Percentiles rank a stretch among this genome's conserved stretches.
Evolutionary conservation across 2,113 vertebrate species (phyloP).

Genomic region (Catharus fuscescens): DNA sequence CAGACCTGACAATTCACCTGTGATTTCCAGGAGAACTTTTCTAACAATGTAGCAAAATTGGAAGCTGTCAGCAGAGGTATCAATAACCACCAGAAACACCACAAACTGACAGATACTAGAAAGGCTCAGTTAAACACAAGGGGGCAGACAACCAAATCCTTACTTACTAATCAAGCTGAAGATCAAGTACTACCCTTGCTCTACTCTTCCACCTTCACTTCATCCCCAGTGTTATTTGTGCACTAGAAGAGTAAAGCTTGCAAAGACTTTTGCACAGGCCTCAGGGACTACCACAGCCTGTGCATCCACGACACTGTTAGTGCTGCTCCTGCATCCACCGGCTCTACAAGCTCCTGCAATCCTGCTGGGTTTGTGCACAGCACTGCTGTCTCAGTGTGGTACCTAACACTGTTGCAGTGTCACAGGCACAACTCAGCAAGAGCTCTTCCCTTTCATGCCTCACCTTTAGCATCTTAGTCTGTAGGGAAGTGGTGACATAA

Average conservation of each 20-base stretch:
- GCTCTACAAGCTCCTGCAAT: not conserved
- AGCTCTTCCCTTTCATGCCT: not conserved
- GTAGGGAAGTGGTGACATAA: not conserved
- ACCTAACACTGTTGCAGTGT: not conserved
- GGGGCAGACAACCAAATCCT: not conserved
- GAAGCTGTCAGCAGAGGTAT: not conserved
- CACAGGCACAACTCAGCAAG: not conserved
- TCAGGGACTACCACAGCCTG: not conserved
- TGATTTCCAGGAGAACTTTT: not conserved
- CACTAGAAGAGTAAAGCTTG: not conserved
- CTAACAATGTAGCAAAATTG: not conserved
- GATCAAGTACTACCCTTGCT: not conserved
- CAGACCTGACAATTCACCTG: constrained; percentile 1
- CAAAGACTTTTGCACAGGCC: not conserved
- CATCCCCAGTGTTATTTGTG: not conserved
- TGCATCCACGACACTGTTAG: too few relatives aligned
- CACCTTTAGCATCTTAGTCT: not conserved
- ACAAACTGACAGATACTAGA: not conserved
- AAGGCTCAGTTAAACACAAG: not conserved
- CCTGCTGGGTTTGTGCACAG: not conserved
- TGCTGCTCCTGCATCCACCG: not conserved
- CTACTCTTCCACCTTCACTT: not conserved
- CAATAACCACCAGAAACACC: not conserved
- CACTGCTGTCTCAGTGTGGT: rapidly evolving
- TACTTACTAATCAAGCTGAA: not conserved